A percentile compares a stretch with the other conserved stretches of the same genome.
Conservation (phyloP, 2,888 invertebrate species). For the Automeris io region DNA sequence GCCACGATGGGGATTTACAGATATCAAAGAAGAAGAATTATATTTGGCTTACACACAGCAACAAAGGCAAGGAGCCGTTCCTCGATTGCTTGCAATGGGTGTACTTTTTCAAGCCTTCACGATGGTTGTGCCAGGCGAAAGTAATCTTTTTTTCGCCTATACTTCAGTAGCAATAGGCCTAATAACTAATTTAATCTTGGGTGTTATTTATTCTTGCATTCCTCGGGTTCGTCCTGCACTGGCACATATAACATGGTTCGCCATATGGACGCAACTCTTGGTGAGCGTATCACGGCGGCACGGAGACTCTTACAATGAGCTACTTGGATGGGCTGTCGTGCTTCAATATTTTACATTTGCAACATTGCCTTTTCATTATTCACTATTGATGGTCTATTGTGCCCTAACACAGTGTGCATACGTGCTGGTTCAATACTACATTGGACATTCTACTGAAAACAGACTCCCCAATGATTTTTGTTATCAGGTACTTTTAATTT, state of each 20-base stretch:
- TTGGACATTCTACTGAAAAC: slow-evolving; percentile 44
- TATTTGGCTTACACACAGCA: slow-evolving; percentile 57
- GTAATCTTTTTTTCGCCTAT: slow-evolving; percentile 48
- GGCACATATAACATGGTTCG: slow-evolving; percentile 81
- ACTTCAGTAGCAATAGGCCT: slow-evolving; percentile 35
- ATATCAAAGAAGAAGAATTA: slow-evolving; percentile 54
- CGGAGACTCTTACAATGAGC: slow-evolving; percentile 75
- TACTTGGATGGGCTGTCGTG: slow-evolving; percentile 85
- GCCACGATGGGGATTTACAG: slow-evolving; percentile 59
- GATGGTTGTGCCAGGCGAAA: slow-evolving; percentile 58
- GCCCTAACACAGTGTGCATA: slow-evolving; percentile 42
- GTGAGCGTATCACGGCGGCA: slow-evolving; percentile 63
- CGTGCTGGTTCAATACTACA: slow-evolving; percentile 54
- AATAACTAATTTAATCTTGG: slow-evolving; percentile 36
- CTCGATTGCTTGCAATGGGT: slow-evolving; percentile 52
- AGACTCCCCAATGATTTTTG: slow-evolving; percentile 50
- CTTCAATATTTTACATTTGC: slow-evolving; percentile 85
- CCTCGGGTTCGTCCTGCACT: slow-evolving; percentile 67
- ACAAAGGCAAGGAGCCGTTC: slow-evolving; percentile 57
- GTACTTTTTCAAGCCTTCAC: slow-evolving; percentile 51
- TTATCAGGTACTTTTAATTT: slow-evolving; percentile 41
- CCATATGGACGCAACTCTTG: slow-evolving; percentile 66
- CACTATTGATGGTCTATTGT: slow-evolving; percentile 47
- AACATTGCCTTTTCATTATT: slow-evolving; percentile 80
- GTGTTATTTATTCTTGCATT: slow-evolving; percentile 35